phyloP scores from a whole-genome alignment of 2,888 invertebrate species.

The Morpho deidamia region DNA sequence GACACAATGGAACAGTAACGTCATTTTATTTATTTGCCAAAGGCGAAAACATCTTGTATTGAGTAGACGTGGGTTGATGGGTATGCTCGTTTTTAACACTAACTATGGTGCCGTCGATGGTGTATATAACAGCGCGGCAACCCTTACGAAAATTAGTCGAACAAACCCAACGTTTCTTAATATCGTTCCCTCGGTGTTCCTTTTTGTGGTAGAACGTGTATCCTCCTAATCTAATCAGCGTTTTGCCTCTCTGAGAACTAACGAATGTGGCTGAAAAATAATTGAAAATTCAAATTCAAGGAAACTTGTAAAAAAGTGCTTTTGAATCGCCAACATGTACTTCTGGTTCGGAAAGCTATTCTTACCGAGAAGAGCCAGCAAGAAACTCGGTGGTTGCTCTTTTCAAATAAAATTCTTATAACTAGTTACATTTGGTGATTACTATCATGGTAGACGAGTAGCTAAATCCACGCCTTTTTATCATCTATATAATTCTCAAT shows the following conservation, averaged over 20 bases:
- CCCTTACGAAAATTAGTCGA: constrained; percentile 35
- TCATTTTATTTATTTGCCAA: neutral
- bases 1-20: no score
- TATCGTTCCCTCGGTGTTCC: constrained; percentile 4
- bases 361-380: no score
- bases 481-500: no score
- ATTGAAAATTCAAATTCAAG: neutral
- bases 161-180: constrained; percentile 34
- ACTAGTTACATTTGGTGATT: no score
- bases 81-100: constrained; percentile 28
- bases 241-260: constrained; percentile 36
- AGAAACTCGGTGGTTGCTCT: no score
- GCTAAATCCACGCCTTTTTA: no score
- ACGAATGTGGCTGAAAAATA: constrained; percentile 34
- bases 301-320: no score
- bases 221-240: constrained; percentile 34
- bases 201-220: constrained; percentile 36
- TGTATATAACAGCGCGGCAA: constrained; percentile 38
- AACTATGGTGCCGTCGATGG: constrained; percentile 32
- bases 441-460: no score
- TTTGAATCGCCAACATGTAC: no score
- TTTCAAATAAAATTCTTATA: no score
- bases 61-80: constrained; percentile 23
- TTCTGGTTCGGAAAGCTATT: no score
- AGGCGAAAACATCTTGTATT: neutral